phyloP scores from a whole-genome alignment of 2,888 invertebrate species.

The Macrosoma leucophasiata region DNA sequence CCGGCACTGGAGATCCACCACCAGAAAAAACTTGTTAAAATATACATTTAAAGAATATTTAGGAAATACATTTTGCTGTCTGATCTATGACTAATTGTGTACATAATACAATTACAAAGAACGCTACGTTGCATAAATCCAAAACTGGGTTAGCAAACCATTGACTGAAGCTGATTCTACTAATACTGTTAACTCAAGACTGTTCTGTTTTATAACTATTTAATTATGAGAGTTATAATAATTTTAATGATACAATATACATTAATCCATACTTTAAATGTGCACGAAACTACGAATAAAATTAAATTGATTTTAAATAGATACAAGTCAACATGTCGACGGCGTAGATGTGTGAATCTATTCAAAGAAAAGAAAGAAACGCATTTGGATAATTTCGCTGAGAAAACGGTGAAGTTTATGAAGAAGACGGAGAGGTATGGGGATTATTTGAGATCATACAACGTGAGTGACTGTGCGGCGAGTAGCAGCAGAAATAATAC shows the following conservation, averaged over 20 bases:
- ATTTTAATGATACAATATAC: constrained; percentile 33
- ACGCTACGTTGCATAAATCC: too few relatives aligned
- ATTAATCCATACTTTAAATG: constrained; percentile 29
- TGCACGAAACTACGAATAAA: constrained; percentile 35
- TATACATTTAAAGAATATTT: constrained; percentile 32
- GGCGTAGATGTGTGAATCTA: constrained; percentile 27
- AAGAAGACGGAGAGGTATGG: constrained; percentile 37
- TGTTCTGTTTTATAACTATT: too few relatives aligned
- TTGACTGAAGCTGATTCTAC: too few relatives aligned
- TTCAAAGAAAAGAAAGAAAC: constrained; percentile 8
- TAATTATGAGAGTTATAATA: too few relatives aligned
- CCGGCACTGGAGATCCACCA: too few relatives aligned
- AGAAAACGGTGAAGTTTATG: constrained; percentile 34
- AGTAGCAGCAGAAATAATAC: constrained; percentile 21
- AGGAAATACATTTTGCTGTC: too few relatives aligned
- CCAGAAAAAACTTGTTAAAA: constrained; percentile 9
- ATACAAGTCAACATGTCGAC: constrained; percentile 31
- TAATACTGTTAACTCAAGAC: too few relatives aligned
- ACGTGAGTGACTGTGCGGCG: constrained; percentile 39
- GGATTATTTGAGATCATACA: constrained; percentile 36
- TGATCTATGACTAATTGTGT: too few relatives aligned
- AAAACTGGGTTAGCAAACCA: too few relatives aligned
- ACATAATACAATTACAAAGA: too few relatives aligned
- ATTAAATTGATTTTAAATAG: constrained; percentile 33
- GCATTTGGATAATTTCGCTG: constrained; percentile 31